Evolutionary conservation across 2,888 invertebrate genomes (phyloP).

Genomic region (Melieria omissa): DNA sequence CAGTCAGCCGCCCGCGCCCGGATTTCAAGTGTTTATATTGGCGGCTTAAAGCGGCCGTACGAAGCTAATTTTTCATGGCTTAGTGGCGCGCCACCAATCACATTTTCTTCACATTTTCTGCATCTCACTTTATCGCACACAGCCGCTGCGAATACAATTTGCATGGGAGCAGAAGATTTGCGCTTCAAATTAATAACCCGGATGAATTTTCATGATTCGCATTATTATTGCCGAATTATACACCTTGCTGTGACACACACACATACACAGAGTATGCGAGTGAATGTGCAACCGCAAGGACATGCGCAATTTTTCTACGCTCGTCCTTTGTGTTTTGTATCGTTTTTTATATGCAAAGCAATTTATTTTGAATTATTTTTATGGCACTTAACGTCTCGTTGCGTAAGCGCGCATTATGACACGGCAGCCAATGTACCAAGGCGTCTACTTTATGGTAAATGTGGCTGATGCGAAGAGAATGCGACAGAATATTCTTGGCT

Average conservation of each 20-base stretch:
- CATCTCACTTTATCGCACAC: background rate
- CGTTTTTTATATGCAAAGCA: conserved; percentile 59
- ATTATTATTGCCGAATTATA: conserved; percentile 67
- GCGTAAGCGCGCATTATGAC: conserved; percentile 49
- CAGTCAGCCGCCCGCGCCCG: background rate
- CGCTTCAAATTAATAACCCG: conserved; percentile 56
- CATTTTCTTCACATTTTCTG: conserved; percentile 8
- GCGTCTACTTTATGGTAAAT: background rate
- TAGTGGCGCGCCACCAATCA: conserved; percentile 9
- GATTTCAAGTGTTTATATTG: conserved; percentile 33
- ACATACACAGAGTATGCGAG: conserved; percentile 32
- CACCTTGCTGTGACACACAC: conserved; percentile 54
- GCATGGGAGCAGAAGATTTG: conserved; percentile 22
- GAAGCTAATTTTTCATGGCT: conserved; percentile 22
- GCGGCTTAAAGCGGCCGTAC: conserved; percentile 38
- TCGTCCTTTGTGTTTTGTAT: background rate
- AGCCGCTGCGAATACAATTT: background rate
- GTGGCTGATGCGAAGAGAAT: background rate
- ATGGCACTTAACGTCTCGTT: conserved; percentile 64
- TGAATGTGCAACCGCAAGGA: conserved; percentile 8
- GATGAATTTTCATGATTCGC: conserved; percentile 63
- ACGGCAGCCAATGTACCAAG: conserved; percentile 7
- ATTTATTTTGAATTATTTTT: conserved; percentile 68
- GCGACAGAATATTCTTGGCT: background rate
- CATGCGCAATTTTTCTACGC: conserved; percentile 3